phyloP scores from a whole-genome alignment of 2,797 vertebrate species.

The Emydoidea blandingii region DNA sequence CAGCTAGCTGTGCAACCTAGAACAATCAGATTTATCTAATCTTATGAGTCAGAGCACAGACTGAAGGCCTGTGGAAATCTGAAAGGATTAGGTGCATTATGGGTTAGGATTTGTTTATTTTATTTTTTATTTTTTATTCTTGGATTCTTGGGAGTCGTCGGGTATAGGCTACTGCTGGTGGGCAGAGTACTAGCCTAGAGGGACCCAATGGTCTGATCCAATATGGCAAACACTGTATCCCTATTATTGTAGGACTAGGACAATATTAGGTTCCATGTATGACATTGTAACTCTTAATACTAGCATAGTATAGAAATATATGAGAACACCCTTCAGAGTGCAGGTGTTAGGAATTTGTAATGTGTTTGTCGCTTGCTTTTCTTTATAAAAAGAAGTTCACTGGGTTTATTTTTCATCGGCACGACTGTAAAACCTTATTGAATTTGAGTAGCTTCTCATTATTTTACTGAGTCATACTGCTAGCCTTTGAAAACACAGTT shows the following conservation, averaged over 20 bases:
- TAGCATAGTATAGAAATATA: background rate
- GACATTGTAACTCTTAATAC: background rate
- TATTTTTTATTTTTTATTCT: background rate
- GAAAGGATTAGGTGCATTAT: background rate
- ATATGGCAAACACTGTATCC: fast-evolving
- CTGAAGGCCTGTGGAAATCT: background rate
- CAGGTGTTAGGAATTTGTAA: background rate
- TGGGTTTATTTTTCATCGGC: background rate
- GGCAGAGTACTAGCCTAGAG: background rate
- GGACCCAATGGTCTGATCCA: background rate
- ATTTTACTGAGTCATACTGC: background rate
- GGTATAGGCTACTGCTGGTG: background rate
- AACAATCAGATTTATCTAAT: background rate
- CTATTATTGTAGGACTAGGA: fast-evolving
- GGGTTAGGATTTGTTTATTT: background rate
- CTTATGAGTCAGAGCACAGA: background rate
- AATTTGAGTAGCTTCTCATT: background rate
- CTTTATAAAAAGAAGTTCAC: background rate
- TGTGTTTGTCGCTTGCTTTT: background rate
- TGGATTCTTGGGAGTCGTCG: background rate
- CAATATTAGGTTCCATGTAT: background rate
- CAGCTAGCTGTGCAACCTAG: background rate
- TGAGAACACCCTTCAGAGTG: no score
- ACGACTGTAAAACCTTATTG: background rate
- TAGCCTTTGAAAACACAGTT: background rate